A percentile compares a stretch with the other conserved stretches of the same genome.
phyloP scores from a whole-genome alignment of 2,113 vertebrate genomes.

The Acanthochromis polyacanthus region DNA sequence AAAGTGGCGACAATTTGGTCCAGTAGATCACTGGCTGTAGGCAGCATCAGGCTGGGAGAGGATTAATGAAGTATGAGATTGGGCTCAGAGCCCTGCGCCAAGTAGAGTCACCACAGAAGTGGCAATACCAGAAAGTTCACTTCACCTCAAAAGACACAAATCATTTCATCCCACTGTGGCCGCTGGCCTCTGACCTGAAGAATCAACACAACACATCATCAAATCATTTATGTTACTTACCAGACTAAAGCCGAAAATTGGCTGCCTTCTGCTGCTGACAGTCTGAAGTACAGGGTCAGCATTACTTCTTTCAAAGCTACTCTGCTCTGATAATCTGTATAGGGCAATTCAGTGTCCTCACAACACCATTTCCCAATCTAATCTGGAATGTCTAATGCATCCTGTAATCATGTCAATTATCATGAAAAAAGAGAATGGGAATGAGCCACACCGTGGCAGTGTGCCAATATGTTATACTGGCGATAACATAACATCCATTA shows the following conservation, averaged over 20 bases:
- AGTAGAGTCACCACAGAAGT: conserved; percentile 31
- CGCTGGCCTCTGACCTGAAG: conserved; percentile 12
- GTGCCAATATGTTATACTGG: conserved; percentile 45
- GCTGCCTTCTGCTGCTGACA: conserved; percentile 2
- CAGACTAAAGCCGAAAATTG: not conserved
- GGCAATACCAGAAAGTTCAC: conserved; percentile 30
- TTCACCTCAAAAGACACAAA: conserved; percentile 35
- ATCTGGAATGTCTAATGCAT: conserved; percentile 70
- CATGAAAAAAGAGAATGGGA: conserved; percentile 48
- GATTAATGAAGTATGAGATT: conserved; percentile 79
- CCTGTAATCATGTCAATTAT: conserved; percentile 70
- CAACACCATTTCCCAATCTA: conserved; percentile 53
- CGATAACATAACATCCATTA: conserved; percentile 44
- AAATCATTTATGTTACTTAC: conserved; percentile 36
- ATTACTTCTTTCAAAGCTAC: conserved; percentile 16
- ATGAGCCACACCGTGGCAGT: conserved; percentile 37
- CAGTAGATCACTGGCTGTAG: conserved; percentile 65
- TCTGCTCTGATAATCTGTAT: conserved; percentile 10
- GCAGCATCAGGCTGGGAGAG: conserved; percentile 66
- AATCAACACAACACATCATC: conserved; percentile 18
- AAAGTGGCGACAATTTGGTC: conserved; percentile 62
- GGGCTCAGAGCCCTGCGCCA: conserved; percentile 40
- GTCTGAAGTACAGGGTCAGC: conserved; percentile 3
- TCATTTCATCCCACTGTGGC: conserved; percentile 10
- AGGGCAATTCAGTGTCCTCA: conserved; percentile 12